These are phyloP conservation scores for Haliclona indistincta DNA, from an alignment of 37 sponge, comb jelly and placozoan species.

Conservation along the genomic window DNA sequence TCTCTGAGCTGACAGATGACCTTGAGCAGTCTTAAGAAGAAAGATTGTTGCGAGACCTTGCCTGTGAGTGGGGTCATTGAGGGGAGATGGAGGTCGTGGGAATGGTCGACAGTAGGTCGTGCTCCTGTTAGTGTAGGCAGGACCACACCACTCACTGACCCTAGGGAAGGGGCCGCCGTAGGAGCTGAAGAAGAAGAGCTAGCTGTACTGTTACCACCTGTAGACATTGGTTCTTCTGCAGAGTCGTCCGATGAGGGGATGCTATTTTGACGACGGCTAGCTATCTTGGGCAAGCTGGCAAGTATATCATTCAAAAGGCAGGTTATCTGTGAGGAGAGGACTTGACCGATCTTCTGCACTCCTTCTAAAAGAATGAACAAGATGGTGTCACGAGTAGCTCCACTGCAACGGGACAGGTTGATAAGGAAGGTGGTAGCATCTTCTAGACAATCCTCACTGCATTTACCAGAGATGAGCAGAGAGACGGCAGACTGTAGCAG, in stretches of 20 bases:
- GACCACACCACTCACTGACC: constrained; percentile 26
- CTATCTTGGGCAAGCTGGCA: constrained; percentile 35
- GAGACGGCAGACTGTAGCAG: constrained; percentile 65
- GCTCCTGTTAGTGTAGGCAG: constrained; percentile 26
- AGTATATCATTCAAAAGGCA: constrained; percentile 62
- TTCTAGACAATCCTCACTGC: constrained; percentile 91
- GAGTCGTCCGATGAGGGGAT: constrained; percentile 13
- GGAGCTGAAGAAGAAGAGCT: not conserved
- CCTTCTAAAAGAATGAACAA: constrained; percentile 76
- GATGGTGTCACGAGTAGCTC: constrained; percentile 66
- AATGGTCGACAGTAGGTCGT: constrained; percentile 35
- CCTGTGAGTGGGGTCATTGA: constrained; percentile 90
- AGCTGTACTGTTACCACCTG: constrained; percentile 14
- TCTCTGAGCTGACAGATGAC: constrained; percentile 84
- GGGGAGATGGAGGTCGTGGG: constrained; percentile 92
- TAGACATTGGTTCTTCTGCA: constrained; percentile 2
- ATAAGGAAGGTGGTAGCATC: constrained; percentile 89
- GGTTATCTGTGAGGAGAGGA: constrained; percentile 70
- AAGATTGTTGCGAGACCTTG: constrained; percentile 88
- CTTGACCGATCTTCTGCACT: constrained; percentile 55
- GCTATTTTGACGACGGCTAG: constrained; percentile 11
- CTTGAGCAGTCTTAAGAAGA: constrained; percentile 93
- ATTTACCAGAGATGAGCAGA: constrained; percentile 76
- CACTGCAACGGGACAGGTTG: constrained; percentile 83
- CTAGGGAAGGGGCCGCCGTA: not conserved